These are phyloP conservation scores for Polyodon spathula DNA, from an alignment of 2,113 vertebrate species.

Conservation along the genomic window DNA sequence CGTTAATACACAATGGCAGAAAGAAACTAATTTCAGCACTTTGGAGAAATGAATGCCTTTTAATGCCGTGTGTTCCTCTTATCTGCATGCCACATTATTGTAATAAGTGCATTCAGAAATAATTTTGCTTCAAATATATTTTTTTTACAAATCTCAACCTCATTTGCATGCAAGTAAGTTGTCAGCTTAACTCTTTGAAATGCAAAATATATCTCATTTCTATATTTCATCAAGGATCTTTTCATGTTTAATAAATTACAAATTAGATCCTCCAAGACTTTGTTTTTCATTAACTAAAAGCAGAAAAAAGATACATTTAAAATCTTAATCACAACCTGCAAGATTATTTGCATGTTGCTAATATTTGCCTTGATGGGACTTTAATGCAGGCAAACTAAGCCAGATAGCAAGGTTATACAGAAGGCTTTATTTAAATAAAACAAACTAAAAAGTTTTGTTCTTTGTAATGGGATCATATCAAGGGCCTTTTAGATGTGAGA, in stretches of 20 bases:
- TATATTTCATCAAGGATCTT: constrained; percentile 97
- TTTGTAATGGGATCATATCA: constrained; percentile 48
- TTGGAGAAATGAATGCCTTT: constrained; percentile 85
- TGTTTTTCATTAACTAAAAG: constrained; percentile 96
- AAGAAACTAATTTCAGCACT: constrained; percentile 82
- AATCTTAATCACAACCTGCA: constrained; percentile 86
- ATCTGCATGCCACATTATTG: constrained; percentile 81
- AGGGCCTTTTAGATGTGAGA: constrained; percentile 13
- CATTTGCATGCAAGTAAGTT: constrained; percentile 89
- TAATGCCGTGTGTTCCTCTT: constrained; percentile 78
- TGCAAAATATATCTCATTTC: constrained; percentile 93
- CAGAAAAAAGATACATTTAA: constrained; percentile 88
- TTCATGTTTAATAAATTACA: constrained; percentile 99
- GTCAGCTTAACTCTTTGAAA: constrained; percentile 95
- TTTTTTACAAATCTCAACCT: constrained; percentile 80
- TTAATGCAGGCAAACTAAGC: constrained; percentile 76
- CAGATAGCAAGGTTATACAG: constrained; percentile 70
- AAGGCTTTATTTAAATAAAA: constrained; percentile 63
- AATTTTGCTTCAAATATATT: constrained; percentile 84
- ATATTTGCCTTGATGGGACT: constrained; percentile 82
- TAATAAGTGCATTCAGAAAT: constrained; percentile 83
- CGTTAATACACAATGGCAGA: constrained; percentile 82
- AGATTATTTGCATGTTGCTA: constrained; percentile 87
- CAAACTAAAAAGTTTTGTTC: constrained; percentile 42
- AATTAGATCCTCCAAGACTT: constrained; percentile 91